Evolutionary conservation across 64 coral and sea anemone species (phyloP).

Genomic region (Pachyseris speciosa): DNA sequence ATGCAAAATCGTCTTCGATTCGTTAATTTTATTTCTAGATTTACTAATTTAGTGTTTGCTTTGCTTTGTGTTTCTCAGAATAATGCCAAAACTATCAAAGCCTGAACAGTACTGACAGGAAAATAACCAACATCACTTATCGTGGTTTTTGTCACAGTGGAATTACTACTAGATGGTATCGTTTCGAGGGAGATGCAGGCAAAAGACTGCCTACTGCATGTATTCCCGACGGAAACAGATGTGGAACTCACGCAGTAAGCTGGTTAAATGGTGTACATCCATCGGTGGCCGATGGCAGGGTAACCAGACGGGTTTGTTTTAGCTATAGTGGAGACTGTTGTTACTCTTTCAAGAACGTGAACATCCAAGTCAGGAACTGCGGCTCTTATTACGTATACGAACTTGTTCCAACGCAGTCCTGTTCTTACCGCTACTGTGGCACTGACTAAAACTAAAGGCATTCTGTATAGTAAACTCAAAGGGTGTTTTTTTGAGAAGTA

Average conservation of each 20-base stretch:
- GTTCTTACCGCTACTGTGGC: neutral
- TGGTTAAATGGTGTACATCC: neutral
- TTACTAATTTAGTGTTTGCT: too few relatives aligned
- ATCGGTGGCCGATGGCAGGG: neutral
- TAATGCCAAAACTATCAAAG: neutral
- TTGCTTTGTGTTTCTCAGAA: too few relatives aligned
- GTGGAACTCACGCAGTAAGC: neutral
- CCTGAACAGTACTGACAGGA: too few relatives aligned
- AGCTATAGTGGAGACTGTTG: neutral
- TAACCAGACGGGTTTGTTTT: neutral
- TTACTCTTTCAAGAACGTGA: neutral
- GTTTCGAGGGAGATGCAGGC: neutral
- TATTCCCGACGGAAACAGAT: neutral
- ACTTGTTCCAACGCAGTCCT: accelerated
- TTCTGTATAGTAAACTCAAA: too few relatives aligned
- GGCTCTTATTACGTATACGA: neutral
- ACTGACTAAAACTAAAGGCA: neutral
- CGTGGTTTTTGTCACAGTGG: neutral
- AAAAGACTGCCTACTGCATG: neutral
- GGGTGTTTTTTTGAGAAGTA: too few relatives aligned
- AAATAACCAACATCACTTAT: neutral
- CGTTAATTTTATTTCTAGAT: too few relatives aligned
- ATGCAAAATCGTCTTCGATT: too few relatives aligned
- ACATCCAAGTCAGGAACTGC: neutral
- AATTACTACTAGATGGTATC: neutral